Base-by-base conservation (phyloP, 2,888 invertebrate species). In the Octodonta nipae region DNA sequence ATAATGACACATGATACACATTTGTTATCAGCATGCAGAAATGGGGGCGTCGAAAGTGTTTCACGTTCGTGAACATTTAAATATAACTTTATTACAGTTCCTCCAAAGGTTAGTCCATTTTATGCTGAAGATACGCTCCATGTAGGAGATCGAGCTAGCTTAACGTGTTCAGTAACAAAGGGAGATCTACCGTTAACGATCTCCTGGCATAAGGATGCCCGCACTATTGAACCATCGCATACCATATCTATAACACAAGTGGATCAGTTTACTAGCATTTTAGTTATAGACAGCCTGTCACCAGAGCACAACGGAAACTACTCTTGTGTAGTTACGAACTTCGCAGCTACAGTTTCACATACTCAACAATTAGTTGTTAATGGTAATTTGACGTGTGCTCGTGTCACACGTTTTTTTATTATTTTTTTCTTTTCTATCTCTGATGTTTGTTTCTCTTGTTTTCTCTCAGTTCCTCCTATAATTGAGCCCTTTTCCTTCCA, bases 401-500 rank as follows among this genome's bases (percentile, higher is more conserved):
- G 56, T 52, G 55, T 45, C 55, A 52, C 56, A 55, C 52, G 54
- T 57, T 26, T 7, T 26, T n/a, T 7, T 26, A 12, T 5, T 42
- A 32, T 42, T 61, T 61, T 61, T 61, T 66, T 64, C 65, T 66
- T 66, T 66, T 40, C 42, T 37, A 61, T 67, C 60, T 66, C 67
- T 68, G 65, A 67, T 67, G 66, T 67, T 65, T 67, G 65, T 68
- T 67, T 69, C 65, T 60, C 55, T 59, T 55, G 39, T 54, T 47
- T 42, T 45, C 56, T 59, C 56, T 58, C 76, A 81, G 81, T 81
- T 72, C 81, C 81, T 66, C 81, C 81, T 67, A 78, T 77, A 70
- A 80, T 82, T 73, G 79, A 79, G 72, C 78, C 81, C 67, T 81
- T 82, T 74, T 73, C 71, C 69, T 81, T 81, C 70, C 77, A 79